phyloP scores from a whole-genome alignment of 2,113 vertebrate genomes.

The Pseudopipra pipra region DNA sequence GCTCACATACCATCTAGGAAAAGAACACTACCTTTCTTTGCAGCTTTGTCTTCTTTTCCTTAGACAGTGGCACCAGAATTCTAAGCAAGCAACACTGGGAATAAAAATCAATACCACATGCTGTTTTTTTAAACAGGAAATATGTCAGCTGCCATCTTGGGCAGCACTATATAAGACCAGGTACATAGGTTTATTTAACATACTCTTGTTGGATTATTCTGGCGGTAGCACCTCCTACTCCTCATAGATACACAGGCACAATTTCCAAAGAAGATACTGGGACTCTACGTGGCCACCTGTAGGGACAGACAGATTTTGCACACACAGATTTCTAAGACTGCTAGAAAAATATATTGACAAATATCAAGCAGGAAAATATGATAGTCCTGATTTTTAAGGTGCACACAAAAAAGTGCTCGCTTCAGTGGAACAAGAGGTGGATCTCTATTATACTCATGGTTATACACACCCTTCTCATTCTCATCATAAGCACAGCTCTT shows the following conservation, averaged over 20 bases:
- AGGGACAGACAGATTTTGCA: background rate
- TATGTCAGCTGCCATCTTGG: background rate
- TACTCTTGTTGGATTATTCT: background rate
- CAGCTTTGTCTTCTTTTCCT: background rate
- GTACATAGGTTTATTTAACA: background rate
- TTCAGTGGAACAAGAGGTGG: accelerated
- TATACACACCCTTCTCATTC: background rate
- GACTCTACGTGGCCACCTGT: background rate
- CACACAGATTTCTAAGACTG: background rate
- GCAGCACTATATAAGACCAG: background rate
- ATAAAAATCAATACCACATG: background rate
- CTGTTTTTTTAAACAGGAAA: background rate
- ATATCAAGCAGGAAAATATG: background rate
- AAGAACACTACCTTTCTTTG: background rate
- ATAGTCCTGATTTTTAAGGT: background rate
- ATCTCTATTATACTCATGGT: background rate
- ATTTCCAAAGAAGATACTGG: background rate
- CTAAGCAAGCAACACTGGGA: background rate
- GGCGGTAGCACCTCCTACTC: background rate
- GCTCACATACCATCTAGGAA: background rate
- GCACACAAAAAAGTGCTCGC: background rate
- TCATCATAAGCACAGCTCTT: background rate
- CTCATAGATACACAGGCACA: background rate
- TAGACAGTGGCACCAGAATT: background rate
- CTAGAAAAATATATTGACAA: background rate